Evolutionary conservation across 2,888 invertebrate species (phyloP), one percentile per base, ranked within the genome.

Genomic region (Spodoptera exigua): DNA sequence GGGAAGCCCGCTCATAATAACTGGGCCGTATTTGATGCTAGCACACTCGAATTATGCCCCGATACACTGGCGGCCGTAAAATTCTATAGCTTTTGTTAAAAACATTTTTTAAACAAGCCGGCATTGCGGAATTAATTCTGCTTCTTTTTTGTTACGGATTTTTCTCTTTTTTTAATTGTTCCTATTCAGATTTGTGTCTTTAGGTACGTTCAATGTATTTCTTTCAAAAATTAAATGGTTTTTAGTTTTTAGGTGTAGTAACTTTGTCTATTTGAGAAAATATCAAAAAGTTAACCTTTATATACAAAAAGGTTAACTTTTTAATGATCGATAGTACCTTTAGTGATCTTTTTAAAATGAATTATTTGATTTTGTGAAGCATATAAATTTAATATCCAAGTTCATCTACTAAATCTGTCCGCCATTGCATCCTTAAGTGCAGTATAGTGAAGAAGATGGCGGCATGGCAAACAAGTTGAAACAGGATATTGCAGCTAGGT

Each of bases 11-110:
- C 74, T 79, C 71, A 72, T 85, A 83, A 82, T 84, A 83, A 80
- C 79, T 79, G 70, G 72, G 75, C 74, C 76, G 77, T 82, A 83
- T 83, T 87, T 81, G 81, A 81, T 83, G 82, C 79, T 65, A 76
- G 81, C 77, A 78, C 74, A 80, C 75, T 80, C 70, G 76, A 82
- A 83, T 82, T 80, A 82, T 78, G 56, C 48, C 56, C 46, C 36
- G 40, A 62, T 83, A 79, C 79, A 82, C 63, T 77, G 63, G 61
- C 40, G 69, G 76, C 68, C 77, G 49, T 52, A 44, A 60, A 40
- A 69, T 60, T 70, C 37, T 58, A 43, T 48, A 36, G 40, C 48
- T 53, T 51, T 41, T 43, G 55, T 48, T 16, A 21, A 48, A 59
- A 60, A 45, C 21, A 53, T 39, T 51, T 63, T 57, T 68, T 44